These are phyloP conservation scores for Coleophora flavipennella DNA, from an alignment of 2,888 invertebrate species.

Conservation along the genomic window DNA sequence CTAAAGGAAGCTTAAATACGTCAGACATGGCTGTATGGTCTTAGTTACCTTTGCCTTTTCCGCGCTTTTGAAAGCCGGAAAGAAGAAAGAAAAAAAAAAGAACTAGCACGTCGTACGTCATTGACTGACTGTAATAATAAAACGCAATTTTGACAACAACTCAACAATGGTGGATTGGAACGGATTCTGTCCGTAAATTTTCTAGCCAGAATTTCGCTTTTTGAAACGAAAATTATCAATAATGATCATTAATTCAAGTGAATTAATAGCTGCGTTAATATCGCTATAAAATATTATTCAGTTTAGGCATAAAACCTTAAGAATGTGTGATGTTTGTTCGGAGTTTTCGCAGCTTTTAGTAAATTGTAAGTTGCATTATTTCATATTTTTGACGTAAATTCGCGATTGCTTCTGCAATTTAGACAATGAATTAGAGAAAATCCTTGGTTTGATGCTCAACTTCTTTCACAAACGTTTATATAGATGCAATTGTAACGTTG, in stretches of 20 bases:
- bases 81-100: no score
- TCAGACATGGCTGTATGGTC: no score
- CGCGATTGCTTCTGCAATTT: constrained; percentile 16
- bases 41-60: no score
- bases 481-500: background rate
- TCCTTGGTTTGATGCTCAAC: background rate
- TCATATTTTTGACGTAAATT: constrained; percentile 47
- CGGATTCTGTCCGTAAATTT: constrained; percentile 62
- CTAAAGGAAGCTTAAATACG: no score
- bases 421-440: no score
- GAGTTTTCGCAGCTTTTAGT: constrained; percentile 94
- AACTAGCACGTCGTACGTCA: no score
- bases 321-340: constrained; percentile 93
- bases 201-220: constrained; percentile 61
- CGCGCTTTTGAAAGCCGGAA: no score
- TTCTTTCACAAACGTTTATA: no score
- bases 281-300: constrained; percentile 56
- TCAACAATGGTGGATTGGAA: constrained; percentile 64
- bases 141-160: constrained; percentile 66
- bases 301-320: constrained; percentile 67
- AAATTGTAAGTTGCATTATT: constrained; percentile 72
- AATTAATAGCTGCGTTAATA: constrained; percentile 52
- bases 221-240: constrained; percentile 65
- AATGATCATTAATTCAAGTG: constrained; percentile 56
- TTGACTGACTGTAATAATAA: constrained; percentile 23